Evolutionary conservation across 2,888 invertebrate genomes (phyloP), one percentile per base, ranked within the genome.

Genomic region (Sisyra nigra): DNA sequence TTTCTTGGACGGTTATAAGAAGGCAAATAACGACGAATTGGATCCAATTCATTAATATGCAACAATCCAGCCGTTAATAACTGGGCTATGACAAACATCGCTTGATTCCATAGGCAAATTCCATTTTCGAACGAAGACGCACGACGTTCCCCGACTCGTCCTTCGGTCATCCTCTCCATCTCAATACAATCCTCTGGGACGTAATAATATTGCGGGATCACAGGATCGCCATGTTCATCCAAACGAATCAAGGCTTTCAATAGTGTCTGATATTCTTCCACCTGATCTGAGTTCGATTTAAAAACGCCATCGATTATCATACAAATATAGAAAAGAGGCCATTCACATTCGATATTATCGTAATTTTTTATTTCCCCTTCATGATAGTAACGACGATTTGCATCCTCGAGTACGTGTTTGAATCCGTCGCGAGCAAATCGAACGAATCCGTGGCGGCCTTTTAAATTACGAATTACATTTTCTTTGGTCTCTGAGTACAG

Each of bases 221-320:
- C 29, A 8, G 41, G 41, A 8, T 41, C 84, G 61, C 89, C 89
- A 63, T 80, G 75, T 46, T 73, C 67, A 60, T 91, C 91, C 55
- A 80, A 76, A 51, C 79, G 79, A 53, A 96, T 74, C 52, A 89
- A 70, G 32, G 79, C 72, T 55, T 89, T 81, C 33, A 96, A 63
- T 48, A 92, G 67, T 50, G 77, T 77, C 62, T 92, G 87, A 62
- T 91, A 97, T 57, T 91, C 83, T 48, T 87, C 81, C n/a, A 91
- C 84, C 68, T 93, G 91, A 42, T 88, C 86, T 3, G 85, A 81
- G 48, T 87, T 66, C 13, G 84, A 78, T 54, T 83, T 82, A 57
- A 88, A 91, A 40, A 88, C 86, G 8, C 96, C 93, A 60, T 98
- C 96, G 51, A 98, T 91, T 39, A 96, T 86, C 81, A 98, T 85